Percentiles rank a stretch among this genome's conserved stretches.
These are phyloP conservation scores for Ctenomys sociabilis DNA, from an alignment of 2,113 vertebrate species.

Conservation along the genomic window DNA sequence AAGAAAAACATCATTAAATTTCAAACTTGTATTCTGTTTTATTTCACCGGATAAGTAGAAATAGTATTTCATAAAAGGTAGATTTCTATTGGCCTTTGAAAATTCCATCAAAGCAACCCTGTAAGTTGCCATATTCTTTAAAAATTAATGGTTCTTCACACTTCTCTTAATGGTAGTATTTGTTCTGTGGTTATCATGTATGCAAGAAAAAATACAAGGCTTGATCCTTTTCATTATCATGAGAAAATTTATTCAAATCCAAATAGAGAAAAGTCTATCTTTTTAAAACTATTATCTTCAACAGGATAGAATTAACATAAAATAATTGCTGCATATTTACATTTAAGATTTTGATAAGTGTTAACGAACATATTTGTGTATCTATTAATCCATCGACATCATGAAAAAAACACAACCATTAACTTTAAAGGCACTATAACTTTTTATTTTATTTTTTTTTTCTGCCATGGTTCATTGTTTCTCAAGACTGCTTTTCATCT, in stretches of 20 bases:
- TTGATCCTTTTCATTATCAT: background rate
- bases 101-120: background rate
- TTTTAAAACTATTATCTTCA: background rate
- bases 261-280: background rate
- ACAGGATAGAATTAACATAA: background rate
- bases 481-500: background rate
- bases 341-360: background rate
- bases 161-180: background rate
- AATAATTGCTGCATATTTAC: background rate
- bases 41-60: background rate
- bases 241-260: background rate
- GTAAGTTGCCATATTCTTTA: background rate
- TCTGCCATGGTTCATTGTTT: background rate
- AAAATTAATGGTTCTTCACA: background rate
- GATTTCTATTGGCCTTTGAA: rapidly evolving
- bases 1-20: background rate
- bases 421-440: background rate
- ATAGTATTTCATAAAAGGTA: background rate
- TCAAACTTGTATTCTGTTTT: background rate
- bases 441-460: background rate
- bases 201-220: background rate
- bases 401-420: background rate
- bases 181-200: background rate
- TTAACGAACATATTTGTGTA: background rate
- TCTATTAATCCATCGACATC: background rate